Base-by-base conservation (phyloP, 2,888 invertebrate genomes). In the Idaea biselata region DNA sequence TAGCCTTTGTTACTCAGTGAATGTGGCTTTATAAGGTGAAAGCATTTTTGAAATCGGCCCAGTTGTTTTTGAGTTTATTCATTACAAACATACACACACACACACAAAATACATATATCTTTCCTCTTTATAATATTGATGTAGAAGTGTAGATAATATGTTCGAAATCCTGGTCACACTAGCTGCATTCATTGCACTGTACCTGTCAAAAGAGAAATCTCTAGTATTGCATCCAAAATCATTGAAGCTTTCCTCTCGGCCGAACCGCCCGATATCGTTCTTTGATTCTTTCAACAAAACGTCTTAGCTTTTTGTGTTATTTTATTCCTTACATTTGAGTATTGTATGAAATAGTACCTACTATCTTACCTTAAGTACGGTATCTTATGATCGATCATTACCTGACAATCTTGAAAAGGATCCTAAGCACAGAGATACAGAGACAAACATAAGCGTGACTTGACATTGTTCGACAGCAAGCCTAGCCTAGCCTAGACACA, bases 81-180 rank as follows among this genome's bases (percentile, higher is more conserved):
- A n/a, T n/a, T n/a, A n/a, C n/a, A n/a, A n/a, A n/a, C n/a, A n/a
- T n/a, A n/a, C n/a, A n/a, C n/a, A n/a, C n/a, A n/a, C n/a, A n/a
- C n/a, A 61, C 60, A 66, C 6, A 8, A 32, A 63, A 63, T 60
- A 53, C 18, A 60, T 25, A 25, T 58, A 60, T 53, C 31, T n/a
- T 6, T n/a, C 32, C 18, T 4, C 31, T 3, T 31, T 18, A n/a
- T 8, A 58, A 31, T 18, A 31, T 6, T 58, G 33, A 58, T 17
- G n/a, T 16, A 18, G 6, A 11, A 56, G 8, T 18, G 17, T 16
- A 17, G 0, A 55, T 55, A 11, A 33, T 31, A 44, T 66, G 63
- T 58, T 60, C 61, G 6, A 44, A 44, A 44, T 14, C 11, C 3
- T 44, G 44, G 44, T 44, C 14, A 44, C 44, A 11, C 44, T 44